phyloP scores from a whole-genome alignment of 2,113 vertebrate genomes.

The Eulemur rufifrons region DNA sequence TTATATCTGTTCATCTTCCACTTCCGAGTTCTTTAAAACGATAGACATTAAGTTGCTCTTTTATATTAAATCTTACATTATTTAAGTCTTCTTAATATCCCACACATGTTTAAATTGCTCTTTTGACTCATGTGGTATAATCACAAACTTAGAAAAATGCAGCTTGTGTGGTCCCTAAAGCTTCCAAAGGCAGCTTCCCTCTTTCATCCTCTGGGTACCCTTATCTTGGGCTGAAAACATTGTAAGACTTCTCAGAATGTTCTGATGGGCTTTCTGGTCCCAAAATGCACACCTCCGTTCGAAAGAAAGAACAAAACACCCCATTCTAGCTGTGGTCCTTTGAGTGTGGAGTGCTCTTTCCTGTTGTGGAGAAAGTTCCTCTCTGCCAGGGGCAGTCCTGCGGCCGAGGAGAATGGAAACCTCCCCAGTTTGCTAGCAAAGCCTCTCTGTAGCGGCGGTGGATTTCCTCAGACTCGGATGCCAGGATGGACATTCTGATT shows the following conservation, averaged over 20 bases:
- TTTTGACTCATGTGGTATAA: background rate
- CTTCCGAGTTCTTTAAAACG: slow-evolving; percentile 21
- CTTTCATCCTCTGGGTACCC: background rate
- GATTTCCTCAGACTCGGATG: background rate
- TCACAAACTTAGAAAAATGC: background rate
- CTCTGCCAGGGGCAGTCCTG: background rate
- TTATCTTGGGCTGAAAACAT: slow-evolving; percentile 59
- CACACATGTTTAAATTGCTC: slow-evolving; percentile 27
- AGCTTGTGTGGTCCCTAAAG: slow-evolving; percentile 51
- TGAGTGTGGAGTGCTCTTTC: background rate
- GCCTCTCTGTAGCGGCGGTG: background rate
- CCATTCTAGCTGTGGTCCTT: background rate
- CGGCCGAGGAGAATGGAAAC: background rate
- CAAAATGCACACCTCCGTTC: background rate
- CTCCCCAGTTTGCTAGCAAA: background rate
- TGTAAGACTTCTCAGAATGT: slow-evolving; percentile 20
- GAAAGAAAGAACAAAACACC: background rate
- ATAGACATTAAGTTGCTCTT: background rate
- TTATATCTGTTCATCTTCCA: slow-evolving; percentile 29
- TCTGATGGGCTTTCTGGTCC: background rate
- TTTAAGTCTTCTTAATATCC: slow-evolving; percentile 24
- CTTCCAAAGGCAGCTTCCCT: slow-evolving; percentile 12
- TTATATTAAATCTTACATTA: background rate
- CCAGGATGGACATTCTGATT: slow-evolving; percentile 52
- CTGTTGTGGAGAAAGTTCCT: background rate